phyloP scores from a whole-genome alignment of 2,113 vertebrate genomes.

The Procavia capensis region DNA sequence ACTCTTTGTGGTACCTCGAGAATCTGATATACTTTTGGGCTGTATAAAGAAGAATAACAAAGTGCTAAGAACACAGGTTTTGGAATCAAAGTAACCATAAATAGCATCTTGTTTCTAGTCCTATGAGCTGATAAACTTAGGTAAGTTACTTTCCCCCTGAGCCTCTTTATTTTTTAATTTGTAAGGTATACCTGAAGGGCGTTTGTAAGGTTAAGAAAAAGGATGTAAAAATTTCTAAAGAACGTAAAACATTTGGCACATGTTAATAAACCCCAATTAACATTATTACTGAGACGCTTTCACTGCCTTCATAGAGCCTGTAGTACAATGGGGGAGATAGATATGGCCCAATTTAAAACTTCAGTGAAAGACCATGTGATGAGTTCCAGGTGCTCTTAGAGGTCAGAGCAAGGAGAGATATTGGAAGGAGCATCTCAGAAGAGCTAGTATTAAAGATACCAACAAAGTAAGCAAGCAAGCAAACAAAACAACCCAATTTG shows the following conservation, averaged over 20 bases:
- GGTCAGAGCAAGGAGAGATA: not conserved
- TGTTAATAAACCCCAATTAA: not conserved
- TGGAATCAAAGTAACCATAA: not conserved
- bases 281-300: not conserved
- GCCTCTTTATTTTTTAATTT: not conserved
- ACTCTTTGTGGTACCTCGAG: not conserved
- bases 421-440: not conserved
- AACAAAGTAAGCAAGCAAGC: no score
- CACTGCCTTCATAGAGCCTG: not conserved
- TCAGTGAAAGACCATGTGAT: not conserved
- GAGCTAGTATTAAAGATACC: accelerated
- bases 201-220: conserved; percentile 32
- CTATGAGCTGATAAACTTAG: not conserved
- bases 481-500: no score
- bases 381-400: accelerated
- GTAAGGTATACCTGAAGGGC: not conserved
- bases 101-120: not conserved
- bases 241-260: not conserved
- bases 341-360: not conserved
- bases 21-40: not conserved
- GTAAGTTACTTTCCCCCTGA: not conserved
- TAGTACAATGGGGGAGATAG: not conserved
- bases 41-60: not conserved
- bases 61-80: not conserved
- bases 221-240: no score